phyloP scores from a whole-genome alignment of 2,888 invertebrate genomes.

The Heliconius ethilla region DNA sequence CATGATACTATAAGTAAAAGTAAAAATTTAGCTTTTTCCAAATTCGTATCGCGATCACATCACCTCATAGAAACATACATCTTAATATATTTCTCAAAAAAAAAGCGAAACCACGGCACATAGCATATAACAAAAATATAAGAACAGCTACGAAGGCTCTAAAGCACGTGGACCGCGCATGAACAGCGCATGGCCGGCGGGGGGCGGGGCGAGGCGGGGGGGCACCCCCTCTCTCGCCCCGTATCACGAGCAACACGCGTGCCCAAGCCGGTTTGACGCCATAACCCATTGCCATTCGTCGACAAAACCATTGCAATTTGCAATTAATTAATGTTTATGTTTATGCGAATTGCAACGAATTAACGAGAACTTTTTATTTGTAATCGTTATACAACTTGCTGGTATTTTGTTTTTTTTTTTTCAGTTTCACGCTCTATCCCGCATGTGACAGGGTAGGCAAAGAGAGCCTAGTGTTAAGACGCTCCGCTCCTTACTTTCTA shows the following conservation, averaged over 20 bases:
- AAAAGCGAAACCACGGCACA: not conserved
- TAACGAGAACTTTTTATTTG: constrained; percentile 1
- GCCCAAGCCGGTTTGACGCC: constrained; percentile 58
- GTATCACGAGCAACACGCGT: constrained; percentile 56
- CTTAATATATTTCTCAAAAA: not conserved
- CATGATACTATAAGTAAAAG: not conserved
- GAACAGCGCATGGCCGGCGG: constrained; percentile 58
- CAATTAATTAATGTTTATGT: constrained; percentile 19
- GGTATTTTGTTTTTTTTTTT: no score
- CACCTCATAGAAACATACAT: not conserved
- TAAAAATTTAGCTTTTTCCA: not conserved
- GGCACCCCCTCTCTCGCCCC: constrained; percentile 42
- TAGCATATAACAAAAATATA: not conserved
- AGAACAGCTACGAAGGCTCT: constrained; percentile 61
- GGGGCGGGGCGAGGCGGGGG: constrained; percentile 26
- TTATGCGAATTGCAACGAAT: constrained; percentile 14
- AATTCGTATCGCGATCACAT: not conserved
- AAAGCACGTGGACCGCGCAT: constrained; percentile 74
- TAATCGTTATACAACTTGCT: not conserved
- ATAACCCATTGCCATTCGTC: constrained; percentile 22
- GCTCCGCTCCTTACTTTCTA: no score
- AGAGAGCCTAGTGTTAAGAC: no score
- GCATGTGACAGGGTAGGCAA: no score
- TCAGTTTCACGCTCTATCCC: no score
- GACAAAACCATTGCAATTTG: constrained; percentile 32